Conservation (phyloP, 92 coral and sea anemone genomes). For the Plumapathes pennacea region DNA sequence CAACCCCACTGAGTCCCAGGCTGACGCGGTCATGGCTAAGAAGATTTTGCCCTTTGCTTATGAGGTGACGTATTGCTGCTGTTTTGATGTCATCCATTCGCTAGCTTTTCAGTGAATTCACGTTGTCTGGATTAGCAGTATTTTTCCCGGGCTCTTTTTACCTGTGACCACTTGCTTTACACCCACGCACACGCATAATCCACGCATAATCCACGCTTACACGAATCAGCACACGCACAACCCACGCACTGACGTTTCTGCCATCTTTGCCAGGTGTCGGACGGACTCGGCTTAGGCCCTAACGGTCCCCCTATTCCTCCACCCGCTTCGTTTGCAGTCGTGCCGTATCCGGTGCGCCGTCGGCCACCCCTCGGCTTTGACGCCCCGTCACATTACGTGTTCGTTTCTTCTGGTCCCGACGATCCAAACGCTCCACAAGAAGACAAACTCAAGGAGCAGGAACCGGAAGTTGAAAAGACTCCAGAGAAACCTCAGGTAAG, state of each 20-base stretch:
- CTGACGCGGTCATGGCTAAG: slow-evolving; percentile 57
- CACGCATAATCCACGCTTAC: too few species aligned
- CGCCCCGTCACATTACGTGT: slow-evolving; percentile 82
- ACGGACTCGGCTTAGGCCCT: slow-evolving; percentile 93
- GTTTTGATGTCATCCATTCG: too few species aligned
- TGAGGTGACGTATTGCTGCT: too few species aligned
- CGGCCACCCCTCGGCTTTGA: slow-evolving; percentile 92
- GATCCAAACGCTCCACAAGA: slow-evolving; percentile 89
- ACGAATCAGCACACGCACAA: too few species aligned
- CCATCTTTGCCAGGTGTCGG: slow-evolving; percentile 92
- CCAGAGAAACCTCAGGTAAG: slow-evolving; percentile 78
- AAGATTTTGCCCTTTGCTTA: slow-evolving; percentile 73
- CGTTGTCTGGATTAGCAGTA: neutral
- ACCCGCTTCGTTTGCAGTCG: slow-evolving; percentile 96
- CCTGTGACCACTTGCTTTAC: too few species aligned
- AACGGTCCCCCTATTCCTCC: slow-evolving; percentile 99
- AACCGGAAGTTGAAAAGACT: slow-evolving; percentile 78
- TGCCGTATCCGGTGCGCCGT: slow-evolving; percentile 97
- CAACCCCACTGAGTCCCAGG: slow-evolving; percentile 71
- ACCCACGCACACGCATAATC: too few species aligned
- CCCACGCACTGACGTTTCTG: too few species aligned
- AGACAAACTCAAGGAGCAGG: slow-evolving; percentile 80
- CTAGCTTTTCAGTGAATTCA: neutral
- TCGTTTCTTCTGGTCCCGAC: slow-evolving; percentile 83
- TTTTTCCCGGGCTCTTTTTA: too few species aligned